A percentile compares a stretch with the other conserved stretches of the same genome.
Evolutionary conservation across 2,797 vertebrate genomes (phyloP).

Genomic region (Phrynocephalus vlangalii): DNA sequence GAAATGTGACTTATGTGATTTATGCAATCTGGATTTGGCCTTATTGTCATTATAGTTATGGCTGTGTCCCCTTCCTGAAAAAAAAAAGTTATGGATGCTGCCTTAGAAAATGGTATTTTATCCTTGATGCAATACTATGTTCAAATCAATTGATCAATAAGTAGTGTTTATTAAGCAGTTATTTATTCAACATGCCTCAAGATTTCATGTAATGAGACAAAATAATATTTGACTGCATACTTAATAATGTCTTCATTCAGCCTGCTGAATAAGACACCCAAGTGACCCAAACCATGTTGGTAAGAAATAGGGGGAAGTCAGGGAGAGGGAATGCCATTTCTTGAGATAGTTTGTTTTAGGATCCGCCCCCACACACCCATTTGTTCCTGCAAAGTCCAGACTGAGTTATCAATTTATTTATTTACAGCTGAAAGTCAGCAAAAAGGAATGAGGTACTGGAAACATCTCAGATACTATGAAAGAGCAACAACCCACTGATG

Average conservation of each 20-base stretch:
- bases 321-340: background rate
- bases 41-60: too few relatives aligned
- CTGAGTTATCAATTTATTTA: background rate
- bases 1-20: too few relatives aligned
- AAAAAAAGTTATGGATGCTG: too few relatives aligned
- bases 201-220: background rate
- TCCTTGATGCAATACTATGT: conserved; percentile 2
- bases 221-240: background rate
- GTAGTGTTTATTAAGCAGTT: background rate
- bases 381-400: background rate
- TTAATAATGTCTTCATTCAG: background rate
- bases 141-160: background rate
- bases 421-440: background rate
- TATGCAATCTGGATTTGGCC: too few relatives aligned
- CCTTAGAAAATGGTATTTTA: background rate
- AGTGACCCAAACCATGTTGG: background rate
- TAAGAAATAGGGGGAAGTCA: too few relatives aligned
- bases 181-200: background rate
- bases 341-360: background rate
- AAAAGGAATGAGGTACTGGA: background rate
- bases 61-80: too few relatives aligned
- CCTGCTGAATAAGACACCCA: background rate
- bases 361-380: background rate
- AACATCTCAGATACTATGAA: background rate
- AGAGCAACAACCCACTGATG: background rate